Evolutionary conservation across 2,888 invertebrate species (phyloP).

Genomic region (Empis livida): DNA sequence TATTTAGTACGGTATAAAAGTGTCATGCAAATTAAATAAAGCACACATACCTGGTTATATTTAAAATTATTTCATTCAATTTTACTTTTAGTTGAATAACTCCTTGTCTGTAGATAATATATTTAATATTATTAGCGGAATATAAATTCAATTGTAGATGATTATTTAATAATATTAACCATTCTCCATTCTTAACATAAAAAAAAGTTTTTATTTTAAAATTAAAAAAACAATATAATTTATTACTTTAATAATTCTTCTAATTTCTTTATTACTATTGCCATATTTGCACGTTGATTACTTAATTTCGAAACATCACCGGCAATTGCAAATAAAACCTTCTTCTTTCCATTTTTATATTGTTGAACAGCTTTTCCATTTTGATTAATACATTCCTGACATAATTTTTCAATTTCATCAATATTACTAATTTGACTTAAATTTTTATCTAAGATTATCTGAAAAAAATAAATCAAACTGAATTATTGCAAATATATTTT

Average conservation of each 20-base stretch:
- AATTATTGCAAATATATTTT: slow-evolving; percentile 13
- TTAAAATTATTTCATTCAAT: too few species aligned
- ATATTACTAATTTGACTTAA: slow-evolving; percentile 52
- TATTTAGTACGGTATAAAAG: too few species aligned
- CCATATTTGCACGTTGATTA: slow-evolving; percentile 54
- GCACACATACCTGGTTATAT: too few species aligned
- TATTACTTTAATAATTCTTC: slow-evolving; percentile 40
- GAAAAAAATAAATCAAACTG: slow-evolving; percentile 25
- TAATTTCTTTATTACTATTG: slow-evolving; percentile 44
- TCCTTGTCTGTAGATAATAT: too few species aligned
- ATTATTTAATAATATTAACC: too few species aligned
- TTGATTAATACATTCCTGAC: slow-evolving; percentile 45
- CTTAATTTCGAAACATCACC: slow-evolving; percentile 47
- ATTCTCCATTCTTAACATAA: too few species aligned
- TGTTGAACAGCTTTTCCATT: slow-evolving; percentile 53
- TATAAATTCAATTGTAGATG: too few species aligned
- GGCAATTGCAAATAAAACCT: slow-evolving; percentile 51
- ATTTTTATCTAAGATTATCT: slow-evolving; percentile 48
- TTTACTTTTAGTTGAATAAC: too few species aligned
- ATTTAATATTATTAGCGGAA: too few species aligned
- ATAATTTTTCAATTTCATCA: slow-evolving; percentile 44
- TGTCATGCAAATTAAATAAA: too few species aligned
- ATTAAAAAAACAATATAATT: too few species aligned
- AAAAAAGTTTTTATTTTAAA: too few species aligned
- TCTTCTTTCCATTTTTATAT: slow-evolving; percentile 56